Base-by-base conservation (phyloP, 2,113 vertebrate genomes). In the Ageneiosus marmoratus region DNA sequence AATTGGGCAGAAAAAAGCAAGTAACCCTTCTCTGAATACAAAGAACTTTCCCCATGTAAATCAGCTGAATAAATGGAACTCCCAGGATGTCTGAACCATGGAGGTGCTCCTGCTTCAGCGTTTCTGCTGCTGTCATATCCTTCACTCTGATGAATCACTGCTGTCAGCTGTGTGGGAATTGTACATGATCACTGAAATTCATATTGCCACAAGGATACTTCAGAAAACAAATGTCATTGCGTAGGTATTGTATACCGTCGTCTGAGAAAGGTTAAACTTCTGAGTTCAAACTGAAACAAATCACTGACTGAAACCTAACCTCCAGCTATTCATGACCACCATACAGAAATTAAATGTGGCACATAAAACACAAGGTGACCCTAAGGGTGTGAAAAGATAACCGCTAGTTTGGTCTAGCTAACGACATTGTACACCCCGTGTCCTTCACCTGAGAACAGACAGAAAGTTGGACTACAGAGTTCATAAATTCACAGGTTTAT, bases 311-410 rank as follows among this genome's bases (percentile, higher is more conserved):
- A 5, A 34, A 50, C 18, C 1, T n/a, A 63, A 82, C 41, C 70
- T 24, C 29, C 41, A 74, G 72, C 15, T n/a, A n/a, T n/a, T n/a
- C 56, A 29, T 50, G 44, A 77, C 34, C 56, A 53, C 34, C 20
- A n/a, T 27, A 24, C 56, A 56, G 65, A 67, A 72, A 34, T 69
- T 62, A 63, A 13, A 34, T 20, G 9, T 46, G 22, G 56, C 44
- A 16, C 56, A 63, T 75, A 56, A 67, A 83, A 77, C 82, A 56
- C 82, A 83, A 77, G 62, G 73, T 83, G 82, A 83, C 82, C 50
- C 44, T 32, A 22, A 50, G 24, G 11, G 16, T 9, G 65, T 77
- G 77, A 58, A 67, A 65, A 32, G 82, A 56, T 50, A 69, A 41
- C 32, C 34, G 4, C 15, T 69, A 46, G 32, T 77, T 83, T 77